A percentile compares a stretch with the other conserved stretches of the same genome.
phyloP scores from a whole-genome alignment of 1,140 invertebrate genomes.

The Temnothorax nylanderi region DNA sequence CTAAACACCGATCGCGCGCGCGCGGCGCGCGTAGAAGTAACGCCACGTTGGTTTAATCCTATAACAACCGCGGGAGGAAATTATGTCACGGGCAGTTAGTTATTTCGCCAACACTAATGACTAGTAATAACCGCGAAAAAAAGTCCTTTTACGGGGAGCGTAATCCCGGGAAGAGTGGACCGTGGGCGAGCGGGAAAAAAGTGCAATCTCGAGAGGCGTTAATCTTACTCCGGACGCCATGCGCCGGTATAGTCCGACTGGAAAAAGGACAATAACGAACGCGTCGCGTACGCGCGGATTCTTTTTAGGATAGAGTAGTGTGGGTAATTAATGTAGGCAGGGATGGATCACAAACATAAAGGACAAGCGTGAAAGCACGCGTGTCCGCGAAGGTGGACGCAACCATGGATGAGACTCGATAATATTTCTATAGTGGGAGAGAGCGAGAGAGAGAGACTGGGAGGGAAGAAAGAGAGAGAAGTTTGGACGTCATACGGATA shows the following conservation, averaged over 20 bases:
- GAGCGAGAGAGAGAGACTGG: not conserved
- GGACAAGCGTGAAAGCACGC: slow-evolving; percentile 5
- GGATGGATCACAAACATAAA: slow-evolving; percentile 45
- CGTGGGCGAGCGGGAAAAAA: slow-evolving; percentile 35
- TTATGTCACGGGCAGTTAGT: slow-evolving; percentile 45
- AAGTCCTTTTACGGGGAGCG: slow-evolving; percentile 32
- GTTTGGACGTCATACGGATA: slow-evolving; percentile 23
- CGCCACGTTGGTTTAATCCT: slow-evolving; percentile 42
- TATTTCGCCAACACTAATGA: slow-evolving; percentile 55
- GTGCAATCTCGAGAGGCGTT: slow-evolving; percentile 52
- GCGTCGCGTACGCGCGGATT: slow-evolving; percentile 1
- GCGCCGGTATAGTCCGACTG: slow-evolving; percentile 16
- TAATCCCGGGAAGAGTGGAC: slow-evolving; percentile 16
- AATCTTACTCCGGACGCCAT: slow-evolving; percentile 42
- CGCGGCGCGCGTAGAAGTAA: slow-evolving; percentile 7
- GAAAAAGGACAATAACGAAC: slow-evolving; percentile 47
- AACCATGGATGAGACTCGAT: slow-evolving; percentile 27
- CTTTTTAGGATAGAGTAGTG: slow-evolving; percentile 26
- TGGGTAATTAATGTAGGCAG: slow-evolving; percentile 47
- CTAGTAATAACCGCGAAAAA: slow-evolving; percentile 39
- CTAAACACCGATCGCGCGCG: slow-evolving; percentile 10
- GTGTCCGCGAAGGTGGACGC: slow-evolving; percentile 14
- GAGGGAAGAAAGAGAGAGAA: not conserved
- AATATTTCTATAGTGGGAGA: slow-evolving; percentile 26
- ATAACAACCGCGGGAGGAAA: slow-evolving; percentile 33